Evolutionary conservation across 2,797 vertebrate genomes (phyloP).

Genomic region (Toxotes lorentzi): DNA sequence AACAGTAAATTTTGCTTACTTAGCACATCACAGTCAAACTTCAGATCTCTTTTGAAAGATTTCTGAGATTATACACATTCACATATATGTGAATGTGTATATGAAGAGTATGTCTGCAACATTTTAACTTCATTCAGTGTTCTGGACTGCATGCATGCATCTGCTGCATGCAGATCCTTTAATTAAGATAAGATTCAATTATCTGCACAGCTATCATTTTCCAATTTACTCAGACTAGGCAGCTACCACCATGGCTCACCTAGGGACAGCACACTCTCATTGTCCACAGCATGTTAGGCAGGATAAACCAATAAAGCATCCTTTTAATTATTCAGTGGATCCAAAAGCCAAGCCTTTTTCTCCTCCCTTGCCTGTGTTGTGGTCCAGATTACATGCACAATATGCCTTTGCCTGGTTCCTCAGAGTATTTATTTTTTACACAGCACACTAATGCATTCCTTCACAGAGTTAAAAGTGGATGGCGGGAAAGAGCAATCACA

Average conservation of each 20-base stretch:
- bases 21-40: neutral
- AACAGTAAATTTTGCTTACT: constrained; percentile 11
- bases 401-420: constrained; percentile 48
- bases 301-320: constrained; percentile 78
- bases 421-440: constrained; percentile 53
- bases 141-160: constrained; percentile 21
- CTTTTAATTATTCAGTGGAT: constrained; percentile 84
- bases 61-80: constrained; percentile 2
- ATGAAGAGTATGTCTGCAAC: neutral
- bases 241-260: constrained; percentile 74
- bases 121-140: constrained; percentile 28
- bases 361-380: constrained; percentile 62
- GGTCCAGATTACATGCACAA: constrained; percentile 57
- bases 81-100: neutral
- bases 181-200: constrained; percentile 45
- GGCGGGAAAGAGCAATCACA: constrained; percentile 61
- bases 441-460: constrained; percentile 60
- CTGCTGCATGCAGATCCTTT: constrained; percentile 18
- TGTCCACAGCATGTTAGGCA: constrained; percentile 69
- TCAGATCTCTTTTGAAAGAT: constrained; percentile 22
- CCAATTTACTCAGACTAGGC: constrained; percentile 63
- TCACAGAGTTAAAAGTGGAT: constrained; percentile 65
- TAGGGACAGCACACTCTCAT: constrained; percentile 75
- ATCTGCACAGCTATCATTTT: constrained; percentile 63
- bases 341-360: constrained; percentile 57